Evolutionary conservation across 1,140 invertebrate species (phyloP).

Genomic region (Temnothorax curvispinosus): DNA sequence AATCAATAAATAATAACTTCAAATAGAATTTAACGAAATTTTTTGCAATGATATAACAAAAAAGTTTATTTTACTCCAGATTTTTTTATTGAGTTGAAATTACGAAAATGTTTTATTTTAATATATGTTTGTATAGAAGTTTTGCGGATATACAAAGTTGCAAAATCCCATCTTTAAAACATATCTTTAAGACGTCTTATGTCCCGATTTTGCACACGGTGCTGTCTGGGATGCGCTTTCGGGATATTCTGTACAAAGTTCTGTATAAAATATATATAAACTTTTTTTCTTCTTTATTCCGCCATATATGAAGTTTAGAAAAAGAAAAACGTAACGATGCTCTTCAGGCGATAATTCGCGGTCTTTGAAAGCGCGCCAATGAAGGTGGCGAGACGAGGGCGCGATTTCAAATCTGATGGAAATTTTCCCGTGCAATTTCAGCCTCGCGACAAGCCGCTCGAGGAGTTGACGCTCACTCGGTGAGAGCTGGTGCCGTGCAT

Average conservation of each 20-base stretch:
- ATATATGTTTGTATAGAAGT: not conserved
- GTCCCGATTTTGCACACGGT: no score
- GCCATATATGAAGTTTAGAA: not conserved
- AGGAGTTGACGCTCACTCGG: constrained; percentile 25
- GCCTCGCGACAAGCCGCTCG: not conserved
- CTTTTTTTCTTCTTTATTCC: not conserved
- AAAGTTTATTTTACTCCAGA: not conserved
- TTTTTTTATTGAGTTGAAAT: not conserved
- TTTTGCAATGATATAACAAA: not conserved
- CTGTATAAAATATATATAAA: not conserved
- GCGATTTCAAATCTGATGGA: not conserved
- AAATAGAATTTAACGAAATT: not conserved
- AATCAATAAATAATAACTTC: not conserved
- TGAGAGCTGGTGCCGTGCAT: constrained; percentile 10
- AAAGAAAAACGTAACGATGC: not conserved
- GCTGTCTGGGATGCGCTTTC: no score
- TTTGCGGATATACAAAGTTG: not conserved
- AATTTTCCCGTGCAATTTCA: constrained; percentile 12
- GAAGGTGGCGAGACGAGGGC: no score
- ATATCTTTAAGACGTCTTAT: no score
- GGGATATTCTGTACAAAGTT: not conserved
- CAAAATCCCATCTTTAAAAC: not conserved
- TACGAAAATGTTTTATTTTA: not conserved
- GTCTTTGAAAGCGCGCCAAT: not conserved
- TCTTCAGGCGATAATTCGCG: not conserved